Evolutionary conservation across 2,113 vertebrate species (phyloP).

Genomic region (Oryzias javanicus): DNA sequence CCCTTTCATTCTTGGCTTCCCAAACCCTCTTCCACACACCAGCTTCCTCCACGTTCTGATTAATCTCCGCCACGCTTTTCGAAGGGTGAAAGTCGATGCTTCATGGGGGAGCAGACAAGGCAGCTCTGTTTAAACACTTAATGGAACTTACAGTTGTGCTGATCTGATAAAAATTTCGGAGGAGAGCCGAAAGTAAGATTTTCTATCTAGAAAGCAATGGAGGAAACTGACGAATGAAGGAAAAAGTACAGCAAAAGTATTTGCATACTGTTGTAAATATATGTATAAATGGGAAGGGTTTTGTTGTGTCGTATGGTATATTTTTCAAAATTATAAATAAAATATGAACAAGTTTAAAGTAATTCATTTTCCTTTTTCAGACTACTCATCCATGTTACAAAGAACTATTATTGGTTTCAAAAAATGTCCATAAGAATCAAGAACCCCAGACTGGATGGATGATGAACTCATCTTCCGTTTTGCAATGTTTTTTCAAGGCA

Average conservation of each 20-base stretch:
- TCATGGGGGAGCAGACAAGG: slow-evolving; percentile 10
- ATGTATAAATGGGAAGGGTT: not conserved
- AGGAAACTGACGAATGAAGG: slow-evolving; percentile 28
- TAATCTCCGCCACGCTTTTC: slow-evolving; percentile 25
- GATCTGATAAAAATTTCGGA: slow-evolving; percentile 39
- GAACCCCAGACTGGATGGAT: not conserved
- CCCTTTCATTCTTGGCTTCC: slow-evolving; percentile 22
- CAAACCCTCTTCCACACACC: not conserved
- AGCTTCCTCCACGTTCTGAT: slow-evolving; percentile 25
- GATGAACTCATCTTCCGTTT: not conserved
- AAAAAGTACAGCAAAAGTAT: slow-evolving; percentile 2
- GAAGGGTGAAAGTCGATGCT: slow-evolving; percentile 31
- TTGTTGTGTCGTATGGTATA: no score
- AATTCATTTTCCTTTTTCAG: no score
- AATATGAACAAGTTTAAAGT: no score
- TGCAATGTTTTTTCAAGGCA: not conserved
- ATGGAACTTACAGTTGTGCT: slow-evolving; percentile 39
- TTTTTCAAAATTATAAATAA: no score
- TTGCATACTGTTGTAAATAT: slow-evolving; percentile 1
- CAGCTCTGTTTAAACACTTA: slow-evolving; percentile 55
- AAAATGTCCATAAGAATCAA: no score
- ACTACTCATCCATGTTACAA: no score
- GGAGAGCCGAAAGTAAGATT: slow-evolving; percentile 28
- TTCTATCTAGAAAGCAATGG: slow-evolving; percentile 18
- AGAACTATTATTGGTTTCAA: no score